Evolutionary conservation across 2,113 vertebrate genomes (phyloP).

Genomic region (Hypomesus transpacificus): DNA sequence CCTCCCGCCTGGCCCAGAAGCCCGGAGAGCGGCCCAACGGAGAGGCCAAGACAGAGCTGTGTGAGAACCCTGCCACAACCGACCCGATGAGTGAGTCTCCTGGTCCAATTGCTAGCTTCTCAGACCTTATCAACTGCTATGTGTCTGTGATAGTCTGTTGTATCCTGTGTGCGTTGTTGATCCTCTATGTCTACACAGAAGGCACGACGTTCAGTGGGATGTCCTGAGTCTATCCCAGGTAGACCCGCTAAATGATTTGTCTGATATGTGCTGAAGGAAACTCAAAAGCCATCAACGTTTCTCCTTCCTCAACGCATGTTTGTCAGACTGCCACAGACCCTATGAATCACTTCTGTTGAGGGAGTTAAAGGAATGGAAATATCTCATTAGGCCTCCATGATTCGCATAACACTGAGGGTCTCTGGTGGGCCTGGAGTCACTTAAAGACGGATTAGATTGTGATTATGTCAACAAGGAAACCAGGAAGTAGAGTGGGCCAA

Average conservation of each 20-base stretch:
- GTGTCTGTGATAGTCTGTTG: too few species aligned
- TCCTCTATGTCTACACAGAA: too few species aligned
- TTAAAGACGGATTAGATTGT: slow-evolving; percentile 4
- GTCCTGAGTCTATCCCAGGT: background rate
- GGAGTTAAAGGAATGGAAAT: background rate
- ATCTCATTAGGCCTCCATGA: background rate
- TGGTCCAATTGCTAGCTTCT: too few species aligned
- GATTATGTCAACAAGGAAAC: slow-evolving; percentile 3
- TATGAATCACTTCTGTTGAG: background rate
- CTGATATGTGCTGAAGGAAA: background rate
- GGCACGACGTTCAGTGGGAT: background rate
- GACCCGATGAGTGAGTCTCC: slow-evolving; percentile 68
- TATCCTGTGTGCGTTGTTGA: too few species aligned
- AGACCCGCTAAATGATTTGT: background rate
- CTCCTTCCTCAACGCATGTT: too few species aligned
- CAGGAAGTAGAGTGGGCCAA: slow-evolving; percentile 4
- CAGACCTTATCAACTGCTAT: too few species aligned
- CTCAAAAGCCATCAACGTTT: background rate
- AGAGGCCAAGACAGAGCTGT: slow-evolving; percentile 93
- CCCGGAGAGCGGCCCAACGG: slow-evolving; percentile 91
- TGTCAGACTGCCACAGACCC: background rate
- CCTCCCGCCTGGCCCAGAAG: slow-evolving; percentile 88
- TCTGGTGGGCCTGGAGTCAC: background rate
- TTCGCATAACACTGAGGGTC: background rate
- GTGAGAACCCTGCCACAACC: slow-evolving; percentile 77